Percentiles rank a stretch among this genome's conserved stretches.
These are phyloP conservation scores for Halcyon malimbica DNA, from an alignment of 2,113 vertebrate genomes.

Conservation along the genomic window DNA sequence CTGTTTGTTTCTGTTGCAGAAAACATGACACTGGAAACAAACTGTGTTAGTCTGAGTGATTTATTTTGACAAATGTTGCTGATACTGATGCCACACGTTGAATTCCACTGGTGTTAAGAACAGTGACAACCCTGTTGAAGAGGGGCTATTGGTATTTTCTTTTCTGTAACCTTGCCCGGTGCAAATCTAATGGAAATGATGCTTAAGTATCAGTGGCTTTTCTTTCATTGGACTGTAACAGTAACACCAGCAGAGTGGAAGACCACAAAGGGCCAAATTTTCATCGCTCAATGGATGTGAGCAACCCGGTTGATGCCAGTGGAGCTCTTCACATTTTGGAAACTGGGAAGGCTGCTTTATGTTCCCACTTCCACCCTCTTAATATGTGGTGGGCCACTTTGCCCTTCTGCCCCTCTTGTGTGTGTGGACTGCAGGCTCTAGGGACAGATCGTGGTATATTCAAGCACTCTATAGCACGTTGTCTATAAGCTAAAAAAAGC, in stretches of 20 bases:
- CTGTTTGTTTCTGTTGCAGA: neutral
- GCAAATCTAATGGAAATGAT: neutral
- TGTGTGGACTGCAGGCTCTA: neutral
- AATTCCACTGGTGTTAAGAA: neutral
- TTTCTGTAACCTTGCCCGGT: neutral
- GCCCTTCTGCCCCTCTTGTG: too few species aligned
- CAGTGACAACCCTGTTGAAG: neutral
- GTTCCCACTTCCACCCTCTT: neutral
- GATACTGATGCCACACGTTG: neutral
- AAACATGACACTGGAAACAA: neutral
- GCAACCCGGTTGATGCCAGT: neutral
- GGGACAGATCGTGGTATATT: accelerated
- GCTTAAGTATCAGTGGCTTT: neutral
- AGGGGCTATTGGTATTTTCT: neutral
- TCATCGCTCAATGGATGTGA: neutral
- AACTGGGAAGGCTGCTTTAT: neutral
- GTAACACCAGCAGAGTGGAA: neutral
- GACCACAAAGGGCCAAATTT: neutral
- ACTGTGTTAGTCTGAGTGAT: neutral
- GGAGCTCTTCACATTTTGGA: neutral
- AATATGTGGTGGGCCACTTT: neutral
- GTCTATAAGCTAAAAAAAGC: neutral
- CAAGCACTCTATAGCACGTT: accelerated
- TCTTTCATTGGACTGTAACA: neutral
- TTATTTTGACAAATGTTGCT: neutral